Percentiles rank a stretch among this genome's conserved stretches.
Conservation (phyloP, 1,140 invertebrate species). For the Papilio dardanus region DNA sequence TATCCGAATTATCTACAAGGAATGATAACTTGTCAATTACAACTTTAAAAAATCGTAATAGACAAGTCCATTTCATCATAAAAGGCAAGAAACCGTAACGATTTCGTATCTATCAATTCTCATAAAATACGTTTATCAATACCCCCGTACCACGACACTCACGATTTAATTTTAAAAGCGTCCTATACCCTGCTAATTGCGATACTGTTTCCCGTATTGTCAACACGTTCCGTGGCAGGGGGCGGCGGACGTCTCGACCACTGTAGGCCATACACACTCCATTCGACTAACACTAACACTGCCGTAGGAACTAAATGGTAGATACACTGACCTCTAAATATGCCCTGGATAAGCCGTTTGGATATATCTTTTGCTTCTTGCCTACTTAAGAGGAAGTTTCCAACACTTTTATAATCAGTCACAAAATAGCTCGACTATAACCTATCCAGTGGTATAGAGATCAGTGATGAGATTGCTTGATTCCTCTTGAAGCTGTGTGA, state of each 20-base stretch:
- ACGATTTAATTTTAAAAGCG: slow-evolving; percentile 41
- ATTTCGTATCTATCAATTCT: slow-evolving; percentile 32
- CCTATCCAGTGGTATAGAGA: neutral
- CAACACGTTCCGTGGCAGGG: slow-evolving; percentile 45
- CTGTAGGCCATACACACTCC: slow-evolving; percentile 44
- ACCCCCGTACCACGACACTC: slow-evolving; percentile 48
- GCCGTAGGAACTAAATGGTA: slow-evolving; percentile 42
- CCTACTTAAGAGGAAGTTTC: neutral
- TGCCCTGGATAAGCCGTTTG: neutral
- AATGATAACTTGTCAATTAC: slow-evolving; percentile 25
- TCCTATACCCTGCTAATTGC: slow-evolving; percentile 45
- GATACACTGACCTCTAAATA: neutral
- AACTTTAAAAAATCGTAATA: slow-evolving; percentile 36
- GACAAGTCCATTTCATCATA: slow-evolving; percentile 25
- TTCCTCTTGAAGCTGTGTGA: slow-evolving; percentile 37
- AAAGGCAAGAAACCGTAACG: slow-evolving; percentile 40
- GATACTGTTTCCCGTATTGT: slow-evolving; percentile 47
- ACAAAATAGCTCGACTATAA: neutral
- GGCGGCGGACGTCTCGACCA: slow-evolving; percentile 36
- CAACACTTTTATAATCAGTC: neutral
- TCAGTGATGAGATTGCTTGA: slow-evolving; percentile 44
- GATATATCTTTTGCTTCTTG: slow-evolving; percentile 11
- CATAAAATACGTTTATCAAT: slow-evolving; percentile 33
- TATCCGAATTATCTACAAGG: slow-evolving; percentile 27
- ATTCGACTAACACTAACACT: slow-evolving; percentile 38